Evolutionary conservation across 2,888 invertebrate species (phyloP), one percentile per base, ranked within the genome.

Genomic region (Globia sparganii): DNA sequence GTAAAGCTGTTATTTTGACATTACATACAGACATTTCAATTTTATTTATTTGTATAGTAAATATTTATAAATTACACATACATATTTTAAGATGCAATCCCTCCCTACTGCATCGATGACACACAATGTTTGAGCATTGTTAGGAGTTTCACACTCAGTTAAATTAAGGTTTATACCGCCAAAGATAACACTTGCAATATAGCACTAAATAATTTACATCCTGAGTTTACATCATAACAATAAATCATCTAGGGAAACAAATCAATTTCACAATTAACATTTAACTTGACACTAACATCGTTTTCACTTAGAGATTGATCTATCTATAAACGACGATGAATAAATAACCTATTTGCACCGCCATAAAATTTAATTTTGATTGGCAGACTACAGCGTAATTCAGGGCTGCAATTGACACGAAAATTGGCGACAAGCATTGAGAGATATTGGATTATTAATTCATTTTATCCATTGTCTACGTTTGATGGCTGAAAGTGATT

Each of bases 381-480:
- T 87, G 87, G 81, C 85, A 81, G 76, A 37, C 74, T 68, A 84
- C 82, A 80, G 78, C 86, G 81, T 83, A 84, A 87, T 86, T 87
- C 84, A 77, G 84, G 72, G 80, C 80, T 89, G 89, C 86, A 86
- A 81, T 81, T 86, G 90, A 89, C 89, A 88, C 78, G 70, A 80
- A 88, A 91, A 91, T 91, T 88, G 90, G 87, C 84, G 84, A 84
- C 83, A 87, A 80, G 83, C 78, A 84, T 86, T 87, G 86, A 86
- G 85, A 89, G 81, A 86, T 86, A 89, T 88, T 81, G 87, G 87
- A 89, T 90, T 90, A 86, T 76, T 76, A 71, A 86, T 80, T 84
- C 58, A 80, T 76, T 82, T 84, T 64, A 72, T 79, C 75, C 61
- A 77, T 80, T 80, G 66, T 80, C 75, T 73, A 78, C 77, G 53